Evolutionary conservation across 2,888 invertebrate species (phyloP).

Genomic region (Ectemnius lituratus): DNA sequence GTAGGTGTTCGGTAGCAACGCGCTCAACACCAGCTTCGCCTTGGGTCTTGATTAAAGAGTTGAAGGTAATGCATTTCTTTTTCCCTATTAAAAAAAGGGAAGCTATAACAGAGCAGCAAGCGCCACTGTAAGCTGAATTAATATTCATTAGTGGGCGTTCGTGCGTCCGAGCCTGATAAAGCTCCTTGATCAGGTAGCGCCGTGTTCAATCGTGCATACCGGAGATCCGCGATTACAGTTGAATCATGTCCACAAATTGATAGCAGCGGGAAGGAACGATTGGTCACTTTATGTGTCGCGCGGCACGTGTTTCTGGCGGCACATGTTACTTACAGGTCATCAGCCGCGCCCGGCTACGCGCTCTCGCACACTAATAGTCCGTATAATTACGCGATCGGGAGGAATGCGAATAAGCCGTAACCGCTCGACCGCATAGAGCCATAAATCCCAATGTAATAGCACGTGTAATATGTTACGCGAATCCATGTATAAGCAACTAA

Average conservation of each 20-base stretch:
- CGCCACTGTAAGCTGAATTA: no score
- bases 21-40: no score
- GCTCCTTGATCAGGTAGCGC: no score
- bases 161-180: no score
- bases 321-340: conserved; percentile 50
- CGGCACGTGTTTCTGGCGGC: conserved; percentile 39
- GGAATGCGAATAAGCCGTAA: conserved; percentile 49
- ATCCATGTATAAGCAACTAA: conserved; percentile 10
- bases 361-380: conserved; percentile 35
- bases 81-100: no score
- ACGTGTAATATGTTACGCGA: conserved; percentile 16
- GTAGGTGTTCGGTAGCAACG: no score
- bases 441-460: conserved; percentile 35
- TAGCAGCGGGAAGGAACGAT: conserved; percentile 37
- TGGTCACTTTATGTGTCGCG: conserved; percentile 41
- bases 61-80: no score
- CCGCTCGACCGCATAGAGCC: conserved; percentile 25
- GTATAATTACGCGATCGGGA: conserved; percentile 48
- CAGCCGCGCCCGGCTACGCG: conserved; percentile 27
- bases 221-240: conserved; percentile 14
- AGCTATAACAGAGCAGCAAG: no score
- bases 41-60: no score
- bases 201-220: conserved; percentile 1
- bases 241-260: conserved; percentile 30
- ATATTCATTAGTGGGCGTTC: no score